Evolutionary conservation across 92 coral and sea anemone genomes (phyloP).

Genomic region (Anthopleura xanthogrammica): DNA sequence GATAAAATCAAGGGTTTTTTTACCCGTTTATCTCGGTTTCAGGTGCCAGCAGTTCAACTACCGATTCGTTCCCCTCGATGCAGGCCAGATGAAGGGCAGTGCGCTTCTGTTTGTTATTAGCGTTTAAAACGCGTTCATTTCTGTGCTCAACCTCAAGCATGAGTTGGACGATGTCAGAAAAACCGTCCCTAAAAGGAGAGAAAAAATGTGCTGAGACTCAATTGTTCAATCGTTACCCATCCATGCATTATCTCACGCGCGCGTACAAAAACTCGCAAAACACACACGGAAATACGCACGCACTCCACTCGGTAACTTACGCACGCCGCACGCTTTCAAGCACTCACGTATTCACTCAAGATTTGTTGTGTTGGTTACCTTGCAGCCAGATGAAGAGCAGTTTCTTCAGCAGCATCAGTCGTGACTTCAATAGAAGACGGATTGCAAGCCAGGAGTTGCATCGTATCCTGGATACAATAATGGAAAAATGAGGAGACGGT

Average conservation of each 20-base stretch:
- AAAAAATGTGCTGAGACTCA: not conserved
- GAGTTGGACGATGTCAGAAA: conserved; percentile 32
- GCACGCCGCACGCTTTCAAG: too few relatives aligned
- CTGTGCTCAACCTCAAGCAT: conserved; percentile 33
- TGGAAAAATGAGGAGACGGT: not conserved
- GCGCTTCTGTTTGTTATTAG: conserved; percentile 40
- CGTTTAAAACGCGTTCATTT: conserved; percentile 37
- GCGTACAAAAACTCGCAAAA: too few relatives aligned
- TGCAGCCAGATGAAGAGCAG: conserved; percentile 45
- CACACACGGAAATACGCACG: too few relatives aligned
- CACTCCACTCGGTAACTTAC: too few relatives aligned
- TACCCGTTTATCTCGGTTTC: conserved; percentile 39
- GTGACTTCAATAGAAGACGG: conserved; percentile 23
- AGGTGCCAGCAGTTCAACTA: conserved; percentile 34
- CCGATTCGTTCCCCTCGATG: conserved; percentile 43
- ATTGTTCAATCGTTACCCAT: not conserved
- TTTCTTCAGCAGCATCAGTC: conserved; percentile 22
- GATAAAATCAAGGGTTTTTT: not conserved
- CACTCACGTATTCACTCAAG: not conserved
- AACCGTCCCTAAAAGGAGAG: conserved; percentile 22
- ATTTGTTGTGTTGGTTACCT: conserved; percentile 5
- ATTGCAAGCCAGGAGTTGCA: conserved; percentile 24
- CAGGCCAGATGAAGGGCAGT: conserved; percentile 55
- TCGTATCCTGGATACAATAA: conserved; percentile 11
- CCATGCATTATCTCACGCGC: too few relatives aligned